Percentiles rank a stretch among this genome's conserved stretches.
phyloP scores from a whole-genome alignment of 2,113 vertebrate genomes.

The Plecturocebus donacophilus region DNA sequence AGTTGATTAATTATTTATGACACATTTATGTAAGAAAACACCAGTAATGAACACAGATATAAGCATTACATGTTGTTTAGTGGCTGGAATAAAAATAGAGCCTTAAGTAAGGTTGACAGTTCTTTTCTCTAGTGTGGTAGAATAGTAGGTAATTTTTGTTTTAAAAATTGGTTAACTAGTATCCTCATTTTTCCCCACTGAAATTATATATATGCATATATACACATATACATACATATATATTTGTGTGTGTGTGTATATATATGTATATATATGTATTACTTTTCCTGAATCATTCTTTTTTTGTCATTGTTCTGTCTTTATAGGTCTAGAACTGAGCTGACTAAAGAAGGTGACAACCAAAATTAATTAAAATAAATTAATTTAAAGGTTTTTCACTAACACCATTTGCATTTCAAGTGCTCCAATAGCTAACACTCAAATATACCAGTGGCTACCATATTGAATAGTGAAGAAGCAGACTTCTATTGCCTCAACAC shows the following conservation, averaged over 20 bases:
- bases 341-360: neutral
- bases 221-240: neutral
- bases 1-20: neutral
- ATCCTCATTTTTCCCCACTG: neutral
- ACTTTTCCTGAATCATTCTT: neutral
- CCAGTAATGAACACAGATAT: rapidly evolving
- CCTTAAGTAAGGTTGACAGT: too few species aligned
- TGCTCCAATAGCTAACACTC: too few species aligned
- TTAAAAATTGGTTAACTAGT: rapidly evolving
- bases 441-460: too few species aligned
- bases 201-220: neutral
- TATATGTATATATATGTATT: neutral
- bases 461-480: rapidly evolving
- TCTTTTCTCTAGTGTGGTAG: neutral
- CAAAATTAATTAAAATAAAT: neutral
- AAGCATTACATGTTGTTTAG: neutral
- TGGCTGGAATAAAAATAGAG: neutral
- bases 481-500: too few species aligned
- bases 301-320: neutral
- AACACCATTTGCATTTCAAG: neutral
- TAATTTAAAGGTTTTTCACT: too few species aligned
- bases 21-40: neutral
- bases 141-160: neutral
- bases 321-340: neutral
- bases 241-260: too few species aligned